phyloP scores from a whole-genome alignment of 1,140 invertebrate species.

The Rhyzopertha dominica region DNA sequence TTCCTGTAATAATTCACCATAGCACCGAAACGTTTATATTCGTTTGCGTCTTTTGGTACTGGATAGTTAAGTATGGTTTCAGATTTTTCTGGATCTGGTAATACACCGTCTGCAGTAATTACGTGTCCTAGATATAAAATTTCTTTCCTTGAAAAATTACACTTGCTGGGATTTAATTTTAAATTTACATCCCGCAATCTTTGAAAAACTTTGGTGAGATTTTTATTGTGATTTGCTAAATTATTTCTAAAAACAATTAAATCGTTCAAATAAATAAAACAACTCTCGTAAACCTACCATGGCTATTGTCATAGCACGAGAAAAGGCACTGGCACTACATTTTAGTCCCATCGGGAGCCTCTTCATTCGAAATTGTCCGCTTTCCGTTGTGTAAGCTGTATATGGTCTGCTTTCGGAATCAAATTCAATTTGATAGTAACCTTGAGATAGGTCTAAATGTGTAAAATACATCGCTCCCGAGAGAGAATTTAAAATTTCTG shows the following conservation, averaged over 20 bases:
- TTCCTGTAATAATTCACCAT: slow-evolving; percentile 28
- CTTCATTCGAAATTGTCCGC: background rate
- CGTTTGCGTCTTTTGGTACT: slow-evolving; percentile 22
- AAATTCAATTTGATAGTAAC: slow-evolving; percentile 38
- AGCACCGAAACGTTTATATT: slow-evolving; percentile 32
- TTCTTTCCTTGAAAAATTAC: slow-evolving; percentile 34
- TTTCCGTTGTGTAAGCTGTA: background rate
- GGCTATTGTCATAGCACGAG: slow-evolving; percentile 24
- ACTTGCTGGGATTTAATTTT: slow-evolving; percentile 37
- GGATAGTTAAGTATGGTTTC: slow-evolving; percentile 29
- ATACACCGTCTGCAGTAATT: slow-evolving; percentile 28
- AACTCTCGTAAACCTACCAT: slow-evolving; percentile 25
- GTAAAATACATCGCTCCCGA: slow-evolving; percentile 21
- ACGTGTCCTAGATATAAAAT: slow-evolving; percentile 36
- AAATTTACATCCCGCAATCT: slow-evolving; percentile 32
- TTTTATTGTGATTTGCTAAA: slow-evolving; percentile 22
- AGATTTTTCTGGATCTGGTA: slow-evolving; percentile 34
- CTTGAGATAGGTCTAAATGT: slow-evolving; percentile 30
- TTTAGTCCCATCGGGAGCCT: slow-evolving; percentile 29
- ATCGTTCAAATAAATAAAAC: slow-evolving; percentile 11
- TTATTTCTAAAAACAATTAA: slow-evolving; percentile 18
- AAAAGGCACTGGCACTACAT: slow-evolving; percentile 28
- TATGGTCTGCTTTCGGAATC: background rate
- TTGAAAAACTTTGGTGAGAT: slow-evolving; percentile 24
- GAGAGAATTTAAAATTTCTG: background rate